phyloP scores from a whole-genome alignment of 2,113 vertebrate species.

The Ageneiosus marmoratus region DNA sequence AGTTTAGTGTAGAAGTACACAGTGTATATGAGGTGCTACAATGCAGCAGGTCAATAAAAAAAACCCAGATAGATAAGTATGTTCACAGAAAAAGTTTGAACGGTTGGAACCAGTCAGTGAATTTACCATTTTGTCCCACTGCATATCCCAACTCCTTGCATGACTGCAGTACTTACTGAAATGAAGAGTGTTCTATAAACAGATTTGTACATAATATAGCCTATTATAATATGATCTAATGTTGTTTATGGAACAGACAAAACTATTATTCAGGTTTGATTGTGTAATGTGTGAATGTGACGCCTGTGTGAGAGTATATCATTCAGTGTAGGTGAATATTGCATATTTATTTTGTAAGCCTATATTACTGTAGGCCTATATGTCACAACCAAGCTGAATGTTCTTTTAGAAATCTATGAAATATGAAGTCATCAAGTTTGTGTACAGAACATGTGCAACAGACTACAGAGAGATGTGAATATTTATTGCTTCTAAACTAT shows the following conservation, averaged over 20 bases:
- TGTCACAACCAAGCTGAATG: constrained; percentile 48
- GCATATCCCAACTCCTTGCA: constrained; percentile 61
- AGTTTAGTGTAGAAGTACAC: not conserved
- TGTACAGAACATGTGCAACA: constrained; percentile 69
- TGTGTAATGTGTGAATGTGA: constrained; percentile 47
- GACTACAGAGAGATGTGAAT: constrained; percentile 74
- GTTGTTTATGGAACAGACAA: constrained; percentile 56
- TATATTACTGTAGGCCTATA: constrained; percentile 43
- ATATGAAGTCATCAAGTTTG: constrained; percentile 59
- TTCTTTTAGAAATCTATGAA: constrained; percentile 38
- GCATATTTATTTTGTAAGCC: constrained; percentile 59
- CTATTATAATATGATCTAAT: constrained; percentile 56
- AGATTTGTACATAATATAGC: constrained; percentile 74
- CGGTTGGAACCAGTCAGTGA: not conserved
- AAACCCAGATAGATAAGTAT: not conserved
- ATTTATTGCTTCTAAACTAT: constrained; percentile 78
- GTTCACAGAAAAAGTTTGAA: not conserved
- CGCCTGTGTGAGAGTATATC: constrained; percentile 21
- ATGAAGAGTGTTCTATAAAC: constrained; percentile 73
- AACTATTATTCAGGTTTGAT: constrained; percentile 55
- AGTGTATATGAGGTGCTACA: not conserved
- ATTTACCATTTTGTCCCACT: not conserved
- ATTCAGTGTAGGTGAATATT: constrained; percentile 49
- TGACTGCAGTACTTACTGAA: constrained; percentile 70
- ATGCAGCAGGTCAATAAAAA: not conserved